Conservation (phyloP, 2,113 vertebrate species). For the Microcebus griseorufus region DNA sequence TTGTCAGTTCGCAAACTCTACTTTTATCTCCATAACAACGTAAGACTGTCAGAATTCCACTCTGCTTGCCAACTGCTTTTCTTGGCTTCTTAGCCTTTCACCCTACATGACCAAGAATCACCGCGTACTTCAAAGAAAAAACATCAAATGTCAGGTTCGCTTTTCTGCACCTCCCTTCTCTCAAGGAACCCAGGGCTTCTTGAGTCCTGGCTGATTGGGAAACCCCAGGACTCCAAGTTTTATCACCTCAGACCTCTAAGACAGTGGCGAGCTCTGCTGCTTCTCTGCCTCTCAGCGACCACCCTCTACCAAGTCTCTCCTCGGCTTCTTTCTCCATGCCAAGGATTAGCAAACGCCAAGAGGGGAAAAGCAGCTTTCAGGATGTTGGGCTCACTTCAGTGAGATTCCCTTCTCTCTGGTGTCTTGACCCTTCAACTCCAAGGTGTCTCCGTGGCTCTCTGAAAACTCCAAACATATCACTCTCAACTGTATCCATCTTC, state of each 20-base stretch:
- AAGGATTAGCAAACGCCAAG: neutral
- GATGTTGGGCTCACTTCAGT: neutral
- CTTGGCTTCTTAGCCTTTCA: neutral
- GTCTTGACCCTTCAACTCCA: neutral
- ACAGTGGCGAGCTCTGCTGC: neutral
- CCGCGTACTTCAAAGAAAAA: conserved; percentile 11
- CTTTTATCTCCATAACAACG: neutral
- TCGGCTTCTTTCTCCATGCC: neutral
- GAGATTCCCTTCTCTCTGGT: neutral
- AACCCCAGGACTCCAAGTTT: neutral
- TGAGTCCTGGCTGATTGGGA: neutral
- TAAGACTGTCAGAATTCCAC: neutral
- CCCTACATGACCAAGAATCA: neutral
- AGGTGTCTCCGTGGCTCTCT: neutral
- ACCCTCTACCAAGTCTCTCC: neutral
- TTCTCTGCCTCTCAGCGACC: neutral
- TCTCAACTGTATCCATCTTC: neutral
- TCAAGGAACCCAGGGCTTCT: neutral
- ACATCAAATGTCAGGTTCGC: neutral
- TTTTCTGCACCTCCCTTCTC: neutral
- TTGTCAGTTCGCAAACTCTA: neutral
- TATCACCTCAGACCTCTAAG: neutral
- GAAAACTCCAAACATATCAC: neutral
- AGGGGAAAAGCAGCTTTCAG: neutral
- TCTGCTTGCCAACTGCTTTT: neutral